phyloP scores from a whole-genome alignment of 2,113 vertebrate genomes.

The Sylvia atricapilla region DNA sequence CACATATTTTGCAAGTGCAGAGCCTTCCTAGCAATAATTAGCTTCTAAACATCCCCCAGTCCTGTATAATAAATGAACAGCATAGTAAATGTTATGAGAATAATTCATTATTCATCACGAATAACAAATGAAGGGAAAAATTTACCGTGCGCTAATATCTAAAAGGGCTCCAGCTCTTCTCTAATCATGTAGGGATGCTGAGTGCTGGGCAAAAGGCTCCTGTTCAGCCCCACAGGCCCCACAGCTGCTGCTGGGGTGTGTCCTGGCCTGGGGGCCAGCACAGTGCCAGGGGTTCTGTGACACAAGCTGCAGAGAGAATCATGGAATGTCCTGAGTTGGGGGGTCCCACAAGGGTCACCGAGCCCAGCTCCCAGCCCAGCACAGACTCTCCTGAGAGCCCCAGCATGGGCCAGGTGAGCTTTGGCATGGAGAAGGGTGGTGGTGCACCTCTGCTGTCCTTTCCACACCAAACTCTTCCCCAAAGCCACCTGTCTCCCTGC shows the following conservation, averaged over 20 bases:
- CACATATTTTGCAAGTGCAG: constrained; percentile 11
- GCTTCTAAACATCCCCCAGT: constrained; percentile 66
- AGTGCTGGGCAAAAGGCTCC: background rate
- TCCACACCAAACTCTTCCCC: fast-evolving
- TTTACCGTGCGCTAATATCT: constrained; percentile 66
- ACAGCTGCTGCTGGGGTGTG: background rate
- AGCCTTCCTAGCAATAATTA: constrained; percentile 67
- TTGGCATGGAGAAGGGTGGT: background rate
- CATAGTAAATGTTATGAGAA: constrained; percentile 67
- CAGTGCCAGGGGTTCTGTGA: background rate
- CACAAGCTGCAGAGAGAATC: background rate
- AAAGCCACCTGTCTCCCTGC: background rate
- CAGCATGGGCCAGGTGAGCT: background rate
- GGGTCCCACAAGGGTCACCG: fast-evolving
- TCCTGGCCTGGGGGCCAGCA: background rate
- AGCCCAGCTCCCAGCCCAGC: background rate
- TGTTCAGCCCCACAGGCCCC: background rate
- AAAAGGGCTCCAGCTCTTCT: constrained; percentile 43
- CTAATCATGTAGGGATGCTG: background rate
- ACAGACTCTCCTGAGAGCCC: background rate
- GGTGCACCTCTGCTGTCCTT: background rate
- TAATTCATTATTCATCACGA: constrained; percentile 76
- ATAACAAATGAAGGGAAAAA: constrained; percentile 73
- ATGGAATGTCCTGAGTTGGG: background rate
- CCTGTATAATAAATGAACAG: constrained; percentile 73